Base-by-base conservation (phyloP, 2,888 invertebrate genomes). In the Laspeyria flexula region DNA sequence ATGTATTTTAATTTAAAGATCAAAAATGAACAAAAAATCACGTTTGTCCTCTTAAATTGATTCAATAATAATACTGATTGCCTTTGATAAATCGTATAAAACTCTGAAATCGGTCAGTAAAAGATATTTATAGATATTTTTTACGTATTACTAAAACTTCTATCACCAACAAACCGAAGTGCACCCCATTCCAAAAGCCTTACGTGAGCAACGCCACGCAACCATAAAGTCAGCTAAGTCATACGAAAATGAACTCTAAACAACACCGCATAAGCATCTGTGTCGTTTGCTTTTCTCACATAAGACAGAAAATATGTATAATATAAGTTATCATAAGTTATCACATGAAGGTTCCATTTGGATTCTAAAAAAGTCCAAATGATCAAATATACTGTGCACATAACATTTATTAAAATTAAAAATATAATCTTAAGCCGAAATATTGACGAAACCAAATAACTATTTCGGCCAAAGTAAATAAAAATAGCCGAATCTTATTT, bases 281-380 rank as follows among this genome's bases (percentile, higher is more conserved):
- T 30, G 44, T 16, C 42, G 52, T 55, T 53, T 56, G 49, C 50
- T 39, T 47, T 64, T 48, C 61, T 65, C 51, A 54, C 63, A 9
- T 48, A 48, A 46, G 57, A 43, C 48, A 43, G 52, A 33, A 18
- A 55, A 48, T 18, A 25, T 9, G 10, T 42, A 25, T 4, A n/a
- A 15, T 1, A 25, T 34, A 43, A 43, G 15, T n/a, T 43, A 37
- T 21, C 9, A 21, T 37, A 37, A 21, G 12, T 18, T 11, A 15
- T 3, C 5, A 5, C 3, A 3, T 30, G 11, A 5, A 12, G 5
- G 12, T 11, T 0, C 30, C 11, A 3, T 30, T 25, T 7, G 4
- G 7, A 25, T 6, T 1, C 25, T 5, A 30, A 30, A 27, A 30
- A 30, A 0, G 30, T 30, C 6, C 11, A 13, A 1, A 6, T 25